Evolutionary conservation across 1,140 invertebrate genomes (phyloP), one percentile per base, ranked within the genome.

Genomic region (Theocolax elegans): DNA sequence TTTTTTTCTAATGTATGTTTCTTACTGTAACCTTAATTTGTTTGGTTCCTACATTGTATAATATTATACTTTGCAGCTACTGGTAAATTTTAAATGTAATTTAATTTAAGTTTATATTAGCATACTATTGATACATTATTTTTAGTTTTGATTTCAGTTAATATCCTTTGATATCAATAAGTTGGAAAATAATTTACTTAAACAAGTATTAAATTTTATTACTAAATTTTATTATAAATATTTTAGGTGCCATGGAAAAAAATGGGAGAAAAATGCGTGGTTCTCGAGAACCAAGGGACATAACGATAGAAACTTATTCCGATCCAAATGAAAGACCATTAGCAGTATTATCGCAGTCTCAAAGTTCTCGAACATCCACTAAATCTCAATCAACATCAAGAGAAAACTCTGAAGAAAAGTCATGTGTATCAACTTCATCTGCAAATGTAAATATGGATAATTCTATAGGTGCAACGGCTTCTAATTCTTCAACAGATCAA

Each of bases 281-380:
- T 46, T 85, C 88, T 71, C 80, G 91, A 54, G 87, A 89, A 76
- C 79, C 88, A 2, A 84, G 86, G 38, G 87, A 91, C 67, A 91
- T 92, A 58, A 88, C 84, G 48, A 88, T 92, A 9, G 90, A 92
- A 79, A 92, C 89, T 48, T 91, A 90, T 74, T 87, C 88, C 15
- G 89, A 86, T 75, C 74, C 83, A 31, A 77, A 86, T 42, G 86
- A 89, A 72, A 78, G 80, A 29, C 77, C 81, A 29, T 74, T 76
- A n/a, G 74, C 80, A 4, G 72, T 81, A 12, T 65, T 83, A 42
- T 64, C 74, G 4, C 40, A 58, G 15, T 48, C 31, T 27, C 78
- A 80, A 51, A 75, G 77, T 67, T 79, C 27, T 38, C 76, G 79
- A 53, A 74, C 75, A 60, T 78, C 77, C 17, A 80, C 77, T 19